phyloP scores from a whole-genome alignment of 2,797 vertebrate species.

The Notolabrus celidotus region DNA sequence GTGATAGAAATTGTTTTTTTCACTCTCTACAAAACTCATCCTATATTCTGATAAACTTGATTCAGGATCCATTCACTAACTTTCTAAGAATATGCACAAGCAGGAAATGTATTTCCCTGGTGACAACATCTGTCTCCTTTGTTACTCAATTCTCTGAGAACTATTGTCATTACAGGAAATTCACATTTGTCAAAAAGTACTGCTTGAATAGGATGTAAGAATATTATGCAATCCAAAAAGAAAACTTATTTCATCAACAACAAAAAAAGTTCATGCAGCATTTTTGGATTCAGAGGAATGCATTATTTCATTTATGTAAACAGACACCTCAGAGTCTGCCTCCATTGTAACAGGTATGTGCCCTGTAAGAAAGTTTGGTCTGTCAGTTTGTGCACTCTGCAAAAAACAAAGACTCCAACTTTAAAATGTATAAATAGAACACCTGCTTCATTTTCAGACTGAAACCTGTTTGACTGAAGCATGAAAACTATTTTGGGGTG shows the following conservation, averaged over 20 bases:
- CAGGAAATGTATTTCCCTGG: no score
- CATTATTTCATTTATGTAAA: background rate
- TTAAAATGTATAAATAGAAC: conserved; percentile 20
- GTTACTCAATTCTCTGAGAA: conserved; percentile 9
- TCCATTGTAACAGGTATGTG: background rate
- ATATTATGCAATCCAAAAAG: background rate
- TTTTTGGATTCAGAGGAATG: background rate
- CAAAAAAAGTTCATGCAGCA: background rate
- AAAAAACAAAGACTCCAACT: background rate
- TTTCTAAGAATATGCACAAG: no score
- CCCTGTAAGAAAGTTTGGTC: background rate
- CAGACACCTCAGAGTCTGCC: background rate
- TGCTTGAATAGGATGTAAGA: background rate
- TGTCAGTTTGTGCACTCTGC: background rate
- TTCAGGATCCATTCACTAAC: background rate
- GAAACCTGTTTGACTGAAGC: conserved; percentile 36
- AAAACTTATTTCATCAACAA: background rate
- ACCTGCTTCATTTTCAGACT: background rate
- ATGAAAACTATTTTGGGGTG: background rate
- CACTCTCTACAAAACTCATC: no score
- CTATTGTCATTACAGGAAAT: background rate
- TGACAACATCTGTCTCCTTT: background rate
- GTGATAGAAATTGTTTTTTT: no score
- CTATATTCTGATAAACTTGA: no score
- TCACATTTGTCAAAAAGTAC: background rate